Conservation (phyloP, 2,797 vertebrate species). For the Pteronotus mesoamericanus region DNA sequence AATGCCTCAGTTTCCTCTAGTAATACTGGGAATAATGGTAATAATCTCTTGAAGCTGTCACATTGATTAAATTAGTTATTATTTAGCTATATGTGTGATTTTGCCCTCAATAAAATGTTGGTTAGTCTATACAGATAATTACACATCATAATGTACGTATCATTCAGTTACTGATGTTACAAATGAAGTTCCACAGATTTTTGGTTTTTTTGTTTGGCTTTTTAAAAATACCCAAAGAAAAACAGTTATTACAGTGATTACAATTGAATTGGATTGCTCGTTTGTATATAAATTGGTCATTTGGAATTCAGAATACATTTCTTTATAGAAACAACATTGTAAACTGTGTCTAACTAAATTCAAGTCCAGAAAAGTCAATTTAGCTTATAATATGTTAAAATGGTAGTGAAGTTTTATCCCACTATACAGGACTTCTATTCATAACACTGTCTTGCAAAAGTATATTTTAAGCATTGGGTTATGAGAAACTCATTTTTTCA, state of each 20-base stretch:
- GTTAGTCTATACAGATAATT: not conserved
- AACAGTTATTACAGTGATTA: not conserved
- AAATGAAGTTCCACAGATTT: not conserved
- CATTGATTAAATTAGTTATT: not conserved
- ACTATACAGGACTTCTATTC: not conserved
- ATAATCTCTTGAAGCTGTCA: not conserved
- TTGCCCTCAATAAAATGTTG: not conserved
- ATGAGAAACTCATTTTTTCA: not conserved
- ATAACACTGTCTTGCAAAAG: not conserved
- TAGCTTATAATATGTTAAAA: not conserved
- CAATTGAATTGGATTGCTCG: not conserved
- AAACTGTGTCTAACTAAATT: not conserved
- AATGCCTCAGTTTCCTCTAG: not conserved
- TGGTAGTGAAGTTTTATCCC: not conserved
- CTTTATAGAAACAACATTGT: not conserved
- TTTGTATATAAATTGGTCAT: not conserved
- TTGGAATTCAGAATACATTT: slow-evolving; percentile 30
- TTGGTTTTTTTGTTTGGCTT: not conserved
- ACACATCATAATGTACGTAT: not conserved
- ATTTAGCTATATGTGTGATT: not conserved
- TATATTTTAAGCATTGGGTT: not conserved
- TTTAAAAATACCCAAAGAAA: slow-evolving; percentile 49
- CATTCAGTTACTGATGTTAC: slow-evolving; percentile 1
- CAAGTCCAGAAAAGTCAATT: not conserved
- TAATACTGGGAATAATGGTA: not conserved